Conservation (phyloP, 1,140 invertebrate species). For the Eufriesea mexicana region DNA sequence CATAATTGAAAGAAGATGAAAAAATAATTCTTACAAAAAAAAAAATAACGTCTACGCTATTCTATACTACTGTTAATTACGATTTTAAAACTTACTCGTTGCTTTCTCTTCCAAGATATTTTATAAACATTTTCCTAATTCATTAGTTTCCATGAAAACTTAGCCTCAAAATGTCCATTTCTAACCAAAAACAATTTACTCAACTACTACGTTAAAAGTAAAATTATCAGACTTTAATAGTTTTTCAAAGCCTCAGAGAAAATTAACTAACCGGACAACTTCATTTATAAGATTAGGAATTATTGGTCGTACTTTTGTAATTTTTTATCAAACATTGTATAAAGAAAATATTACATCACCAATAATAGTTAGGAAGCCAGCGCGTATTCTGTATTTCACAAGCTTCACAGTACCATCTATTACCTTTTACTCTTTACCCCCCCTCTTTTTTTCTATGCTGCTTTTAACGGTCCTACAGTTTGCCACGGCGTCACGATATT, state of each 20-base stretch:
- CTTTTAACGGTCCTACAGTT: neutral
- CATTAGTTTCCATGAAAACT: too few relatives aligned
- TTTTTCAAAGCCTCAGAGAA: too few relatives aligned
- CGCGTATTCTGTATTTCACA: conserved; percentile 11
- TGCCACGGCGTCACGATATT: neutral
- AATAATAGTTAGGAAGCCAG: conserved; percentile 6
- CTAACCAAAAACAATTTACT: neutral
- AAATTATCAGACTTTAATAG: too few relatives aligned
- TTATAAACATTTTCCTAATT: too few relatives aligned
- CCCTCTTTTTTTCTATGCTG: neutral
- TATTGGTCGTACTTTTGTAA: conserved; percentile 6
- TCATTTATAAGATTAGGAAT: neutral
- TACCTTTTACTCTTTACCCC: neutral
- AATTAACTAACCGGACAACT: neutral
- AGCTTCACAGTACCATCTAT: neutral
- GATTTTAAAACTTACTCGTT: too few relatives aligned
- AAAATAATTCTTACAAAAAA: too few relatives aligned
- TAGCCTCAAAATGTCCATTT: too few relatives aligned
- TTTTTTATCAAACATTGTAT: conserved; percentile 22
- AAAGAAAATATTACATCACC: conserved; percentile 18
- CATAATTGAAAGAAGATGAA: too few relatives aligned
- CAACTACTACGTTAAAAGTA: too few relatives aligned
- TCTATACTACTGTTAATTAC: too few relatives aligned
- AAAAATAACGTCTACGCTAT: too few relatives aligned
- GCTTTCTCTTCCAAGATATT: too few relatives aligned